These are phyloP conservation scores for Gymnocypris eckloni DNA, from an alignment of 2,797 vertebrate genomes.

Conservation along the genomic window DNA sequence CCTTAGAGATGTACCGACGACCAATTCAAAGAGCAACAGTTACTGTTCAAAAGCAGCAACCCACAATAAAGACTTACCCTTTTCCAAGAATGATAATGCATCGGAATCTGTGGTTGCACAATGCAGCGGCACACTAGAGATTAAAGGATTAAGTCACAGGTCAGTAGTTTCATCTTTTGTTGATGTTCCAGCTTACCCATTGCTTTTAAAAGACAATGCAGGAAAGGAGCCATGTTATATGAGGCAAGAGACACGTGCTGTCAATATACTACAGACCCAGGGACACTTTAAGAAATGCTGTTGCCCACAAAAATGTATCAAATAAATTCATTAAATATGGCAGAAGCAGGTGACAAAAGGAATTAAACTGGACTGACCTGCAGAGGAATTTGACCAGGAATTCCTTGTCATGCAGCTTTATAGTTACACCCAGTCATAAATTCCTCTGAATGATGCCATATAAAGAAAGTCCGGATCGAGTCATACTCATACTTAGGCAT, in stretches of 20 bases:
- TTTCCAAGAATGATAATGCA: slow-evolving; percentile 69
- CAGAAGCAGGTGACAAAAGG: not conserved
- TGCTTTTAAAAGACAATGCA: slow-evolving; percentile 53
- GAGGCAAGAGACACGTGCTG: not conserved
- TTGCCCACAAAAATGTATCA: not conserved
- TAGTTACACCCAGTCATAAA: slow-evolving; percentile 70
- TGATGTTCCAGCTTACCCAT: slow-evolving; percentile 56
- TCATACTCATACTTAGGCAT: not conserved
- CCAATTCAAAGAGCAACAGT: slow-evolving; percentile 32
- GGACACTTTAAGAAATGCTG: not conserved
- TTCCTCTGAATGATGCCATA: slow-evolving; percentile 58
- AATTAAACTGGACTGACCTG: slow-evolving; percentile 45
- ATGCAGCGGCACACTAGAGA: slow-evolving; percentile 59
- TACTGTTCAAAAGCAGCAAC: slow-evolving; percentile 54
- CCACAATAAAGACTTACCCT: slow-evolving; percentile 71
- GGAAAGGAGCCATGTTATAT: slow-evolving; percentile 8
- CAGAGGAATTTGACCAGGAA: slow-evolving; percentile 61
- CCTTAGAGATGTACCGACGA: not conserved
- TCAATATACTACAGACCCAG: slow-evolving; percentile 4
- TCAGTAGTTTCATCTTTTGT: slow-evolving; percentile 65
- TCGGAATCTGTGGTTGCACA: slow-evolving; percentile 66
- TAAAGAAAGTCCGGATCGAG: slow-evolving; percentile 3
- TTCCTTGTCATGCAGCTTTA: slow-evolving; percentile 58
- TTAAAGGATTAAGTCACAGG: slow-evolving; percentile 69
- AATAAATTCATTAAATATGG: not conserved